Percentiles rank a stretch among this genome's conserved stretches.
Conservation (phyloP, 2,113 vertebrate species). For the Microcebus murinus region DNA sequence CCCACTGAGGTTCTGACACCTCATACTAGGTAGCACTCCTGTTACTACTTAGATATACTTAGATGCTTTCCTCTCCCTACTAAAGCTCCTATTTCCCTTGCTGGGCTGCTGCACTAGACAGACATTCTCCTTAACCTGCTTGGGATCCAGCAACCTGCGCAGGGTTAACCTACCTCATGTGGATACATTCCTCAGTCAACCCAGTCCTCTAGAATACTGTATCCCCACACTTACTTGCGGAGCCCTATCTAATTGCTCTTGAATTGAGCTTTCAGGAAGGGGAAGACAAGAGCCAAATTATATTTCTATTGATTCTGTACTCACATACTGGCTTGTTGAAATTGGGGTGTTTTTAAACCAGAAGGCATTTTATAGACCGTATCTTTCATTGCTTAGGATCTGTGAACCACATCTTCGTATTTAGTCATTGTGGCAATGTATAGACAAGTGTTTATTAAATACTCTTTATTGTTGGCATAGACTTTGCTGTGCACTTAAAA, state of each 20-base stretch:
- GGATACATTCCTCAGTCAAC: neutral
- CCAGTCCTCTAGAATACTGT: neutral
- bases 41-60: neutral
- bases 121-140: neutral
- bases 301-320: neutral
- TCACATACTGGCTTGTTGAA: neutral
- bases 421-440: neutral
- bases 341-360: neutral
- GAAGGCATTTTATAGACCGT: neutral
- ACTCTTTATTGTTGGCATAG: neutral
- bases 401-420: neutral
- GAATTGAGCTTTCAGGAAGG: constrained; percentile 10
- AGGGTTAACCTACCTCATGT: neutral
- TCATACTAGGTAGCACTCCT: neutral
- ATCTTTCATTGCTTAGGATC: constrained; percentile 10
- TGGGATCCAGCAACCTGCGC: neutral
- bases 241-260: neutral
- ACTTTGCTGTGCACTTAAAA: constrained; percentile 19
- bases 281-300: neutral
- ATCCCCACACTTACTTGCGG: neutral
- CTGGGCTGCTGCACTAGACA: neutral
- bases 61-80: neutral
- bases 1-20: neutral
- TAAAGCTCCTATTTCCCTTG: neutral
- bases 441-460: neutral